Conservation (phyloP, 2,888 invertebrate genomes). For the Caenorhabditis zanzibari region DNA sequence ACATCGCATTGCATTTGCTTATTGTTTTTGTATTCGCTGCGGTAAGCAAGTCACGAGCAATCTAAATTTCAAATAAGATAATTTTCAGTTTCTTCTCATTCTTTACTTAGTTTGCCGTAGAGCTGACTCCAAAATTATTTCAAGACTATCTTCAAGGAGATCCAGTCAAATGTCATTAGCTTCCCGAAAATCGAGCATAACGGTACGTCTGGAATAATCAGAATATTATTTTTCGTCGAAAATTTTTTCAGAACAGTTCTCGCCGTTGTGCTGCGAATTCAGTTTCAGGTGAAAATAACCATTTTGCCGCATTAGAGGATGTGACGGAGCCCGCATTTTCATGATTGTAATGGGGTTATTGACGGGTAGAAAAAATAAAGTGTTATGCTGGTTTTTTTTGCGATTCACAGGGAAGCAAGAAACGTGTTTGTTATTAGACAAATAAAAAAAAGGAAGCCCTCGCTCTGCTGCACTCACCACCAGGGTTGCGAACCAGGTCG, state of each 20-base stretch:
- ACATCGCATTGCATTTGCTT: conserved; percentile 70
- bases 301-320: neutral
- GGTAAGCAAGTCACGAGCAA: conserved; percentile 49
- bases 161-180: conserved; percentile 54
- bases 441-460: too few relatives aligned
- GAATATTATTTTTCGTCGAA: neutral
- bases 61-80: neutral
- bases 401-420: too few relatives aligned
- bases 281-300: conserved; percentile 18
- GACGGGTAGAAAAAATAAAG: too few relatives aligned
- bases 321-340: conserved; percentile 24
- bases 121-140: conserved; percentile 56
- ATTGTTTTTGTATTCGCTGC: conserved; percentile 65
- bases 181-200: conserved; percentile 40
- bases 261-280: conserved; percentile 49
- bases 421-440: too few relatives aligned
- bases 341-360: too few relatives aligned
- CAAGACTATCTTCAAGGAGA: conserved; percentile 63
- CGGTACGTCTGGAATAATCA: neutral
- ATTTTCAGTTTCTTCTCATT: conserved; percentile 65
- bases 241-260: conserved; percentile 28
- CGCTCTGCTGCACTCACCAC: too few relatives aligned
- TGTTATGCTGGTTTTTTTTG: too few relatives aligned
- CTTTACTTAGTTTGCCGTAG: conserved; percentile 65
- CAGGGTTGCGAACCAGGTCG: too few relatives aligned